Percentiles rank a stretch among this genome's conserved stretches.
phyloP scores from a whole-genome alignment of 2,888 invertebrate species.

The Lysandra bellargus region DNA sequence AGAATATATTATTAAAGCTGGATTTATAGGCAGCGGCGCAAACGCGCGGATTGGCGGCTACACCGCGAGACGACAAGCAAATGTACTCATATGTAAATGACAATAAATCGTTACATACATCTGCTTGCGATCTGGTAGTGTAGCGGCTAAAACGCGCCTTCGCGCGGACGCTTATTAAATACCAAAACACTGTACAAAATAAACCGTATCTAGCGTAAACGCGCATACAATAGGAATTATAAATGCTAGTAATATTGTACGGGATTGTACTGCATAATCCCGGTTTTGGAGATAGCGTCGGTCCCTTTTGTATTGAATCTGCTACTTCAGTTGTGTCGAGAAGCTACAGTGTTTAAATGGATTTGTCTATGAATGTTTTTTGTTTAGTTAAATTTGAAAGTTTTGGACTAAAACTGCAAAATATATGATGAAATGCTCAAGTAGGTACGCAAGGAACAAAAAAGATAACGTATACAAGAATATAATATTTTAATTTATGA shows the following conservation, averaged over 20 bases:
- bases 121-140: no score
- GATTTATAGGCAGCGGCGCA: no score
- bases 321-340: not conserved
- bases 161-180: no score
- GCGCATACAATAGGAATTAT: constrained; percentile 6
- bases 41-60: no score
- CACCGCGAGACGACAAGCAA: no score
- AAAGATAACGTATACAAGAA: no score
- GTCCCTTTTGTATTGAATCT: not conserved
- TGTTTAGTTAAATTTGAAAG: not conserved
- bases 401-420: not conserved
- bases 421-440: not conserved
- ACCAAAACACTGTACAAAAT: not conserved
- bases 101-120: no score
- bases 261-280: not conserved
- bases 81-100: no score
- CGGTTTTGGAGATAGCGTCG: not conserved
- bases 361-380: not conserved
- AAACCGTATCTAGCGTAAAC: not conserved
- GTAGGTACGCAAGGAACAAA: no score
- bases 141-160: no score
- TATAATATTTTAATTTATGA: no score
- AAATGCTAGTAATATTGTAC: constrained; percentile 15
- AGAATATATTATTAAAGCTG: no score
- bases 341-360: not conserved